A percentile compares a stretch with the other conserved stretches of the same genome.
These are phyloP conservation scores for Toxonevra muliebris DNA, from an alignment of 2,888 invertebrate species.

Conservation along the genomic window DNA sequence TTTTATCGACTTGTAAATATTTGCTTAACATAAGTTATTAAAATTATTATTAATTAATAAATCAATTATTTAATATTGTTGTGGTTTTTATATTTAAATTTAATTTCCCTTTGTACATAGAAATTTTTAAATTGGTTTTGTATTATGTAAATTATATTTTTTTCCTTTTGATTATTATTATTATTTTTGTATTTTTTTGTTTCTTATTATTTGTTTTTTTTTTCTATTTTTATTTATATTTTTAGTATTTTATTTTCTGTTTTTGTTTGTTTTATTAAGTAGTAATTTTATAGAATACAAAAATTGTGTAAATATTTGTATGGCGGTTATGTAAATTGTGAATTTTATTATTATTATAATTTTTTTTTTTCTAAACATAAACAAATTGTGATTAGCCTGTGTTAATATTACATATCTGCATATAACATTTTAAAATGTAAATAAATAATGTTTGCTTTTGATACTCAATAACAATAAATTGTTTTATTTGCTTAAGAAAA, in stretches of 20 bases:
- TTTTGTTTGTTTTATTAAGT: not conserved
- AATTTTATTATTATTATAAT: not conserved
- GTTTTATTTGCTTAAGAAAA: not conserved
- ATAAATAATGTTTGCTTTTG: not conserved
- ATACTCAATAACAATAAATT: not conserved
- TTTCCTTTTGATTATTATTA: not conserved
- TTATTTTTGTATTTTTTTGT: not conserved
- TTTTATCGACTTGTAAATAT: slow-evolving; percentile 57
- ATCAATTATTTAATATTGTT: not conserved
- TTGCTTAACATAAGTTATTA: slow-evolving; percentile 4
- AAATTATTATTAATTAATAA: not conserved
- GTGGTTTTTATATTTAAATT: not conserved
- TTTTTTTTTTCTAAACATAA: not conserved
- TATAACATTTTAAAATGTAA: not conserved
- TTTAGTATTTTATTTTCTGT: not conserved
- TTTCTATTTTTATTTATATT: not conserved
- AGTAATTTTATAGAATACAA: no score
- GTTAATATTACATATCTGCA: not conserved
- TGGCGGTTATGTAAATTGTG: no score
- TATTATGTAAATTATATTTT: no score
- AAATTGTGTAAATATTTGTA: no score
- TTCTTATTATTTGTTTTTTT: no score
- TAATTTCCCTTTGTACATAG: not conserved
- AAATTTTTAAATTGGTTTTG: no score
- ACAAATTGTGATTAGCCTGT: not conserved